Base-by-base conservation (phyloP, 2,797 vertebrate species). In the Sebastes oblongus region DNA sequence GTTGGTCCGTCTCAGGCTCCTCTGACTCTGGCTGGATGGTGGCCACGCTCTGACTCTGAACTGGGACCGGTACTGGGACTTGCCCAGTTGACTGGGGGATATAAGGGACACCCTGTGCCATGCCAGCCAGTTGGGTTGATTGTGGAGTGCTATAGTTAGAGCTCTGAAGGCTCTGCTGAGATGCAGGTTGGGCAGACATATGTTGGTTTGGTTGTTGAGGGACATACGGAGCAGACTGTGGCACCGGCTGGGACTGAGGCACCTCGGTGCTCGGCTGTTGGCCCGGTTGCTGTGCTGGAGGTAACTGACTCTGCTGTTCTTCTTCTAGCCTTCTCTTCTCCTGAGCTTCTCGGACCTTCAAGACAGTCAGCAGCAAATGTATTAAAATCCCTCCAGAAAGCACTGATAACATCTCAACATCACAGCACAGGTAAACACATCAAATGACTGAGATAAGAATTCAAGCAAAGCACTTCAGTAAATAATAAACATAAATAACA, bases 251-350 rank as follows among this genome's bases (percentile, higher is more conserved):
- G 22, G 87, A 79, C 66, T 86, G 91, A 66, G 87, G 70, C 36
- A 81, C 29, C 70, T 95, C 95, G 10, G 64, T 34, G 67, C 58
- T 68, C 1, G 88, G 22, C 52, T 87, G 92, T 11, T 90, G 91
- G 59, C 67, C 73, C 54, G 81, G 71, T 56, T 90, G 93, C 54
- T 91, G 92, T 25, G 64, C 29, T n/a, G 78, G 65, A 30, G 72
- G 55, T 50, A 87, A 65, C 36, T 80, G 91, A 66, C 67, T 80
- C 88, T 94, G 96, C 86, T 95, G 96, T 84, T 96, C 92, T 91
- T 98, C 96, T 88, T 98, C 97, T 75, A 97, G 93, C 69, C 95
- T 97, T 84, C 94, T 96, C 91, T 97, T 99, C 87, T 99, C 97
- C 89, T 98, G 97, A n/a, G 98, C 96, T 87, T 99, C 97, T 77